Base-by-base conservation (phyloP, 2,113 vertebrate genomes). In the Eidolon helvum region DNA sequence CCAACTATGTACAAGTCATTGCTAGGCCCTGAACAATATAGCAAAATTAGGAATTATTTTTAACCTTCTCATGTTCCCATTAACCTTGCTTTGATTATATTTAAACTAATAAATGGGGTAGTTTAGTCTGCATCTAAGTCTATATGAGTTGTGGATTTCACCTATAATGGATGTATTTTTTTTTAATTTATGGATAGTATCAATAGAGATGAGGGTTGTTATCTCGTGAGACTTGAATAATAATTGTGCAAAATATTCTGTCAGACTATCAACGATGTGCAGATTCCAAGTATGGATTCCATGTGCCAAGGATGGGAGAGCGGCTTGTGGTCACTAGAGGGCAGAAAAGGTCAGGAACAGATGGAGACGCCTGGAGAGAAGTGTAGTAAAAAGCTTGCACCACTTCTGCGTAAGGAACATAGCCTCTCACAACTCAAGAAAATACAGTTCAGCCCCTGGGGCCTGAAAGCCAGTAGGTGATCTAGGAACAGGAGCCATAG, bases 1-100 rank as follows among this genome's bases (percentile, higher is more conserved):
- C 71, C 74, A 75, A 19, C 30, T 48, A 57, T 69, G 10, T 48
- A 5, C 30, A 61, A 57, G 75, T 33, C 4, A 9, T 80, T 55
- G 9, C 55, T 69, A 74, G 40, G 18, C 59, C 90, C 48, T 63
- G 43, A 12, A 82, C 43, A 6, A 69, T 63, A 63, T 15, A 26
- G 53, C 28, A 48, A 77, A 83, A 45, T 2, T 87, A 82, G 78
- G 30, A 84, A 82, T 94, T 90, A 38, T 82, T 92, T 95, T 96
- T 92, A 88, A 74, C 43, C 43, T 94, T 87, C 30, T 26, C 50
- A 50, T 50, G 50, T 50, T 50, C 50, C 50, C 50, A 50, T 71
- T 68, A 92, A 86, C 85, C 43, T 14, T 61, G 66, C 63, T 94
- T 79, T 80, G 30, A 38, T 82, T 48, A 80, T 63, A 84, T 43